Base-by-base conservation (phyloP, 92 coral and sea anemone genomes). In the Parazoanthus atlanticus region DNA sequence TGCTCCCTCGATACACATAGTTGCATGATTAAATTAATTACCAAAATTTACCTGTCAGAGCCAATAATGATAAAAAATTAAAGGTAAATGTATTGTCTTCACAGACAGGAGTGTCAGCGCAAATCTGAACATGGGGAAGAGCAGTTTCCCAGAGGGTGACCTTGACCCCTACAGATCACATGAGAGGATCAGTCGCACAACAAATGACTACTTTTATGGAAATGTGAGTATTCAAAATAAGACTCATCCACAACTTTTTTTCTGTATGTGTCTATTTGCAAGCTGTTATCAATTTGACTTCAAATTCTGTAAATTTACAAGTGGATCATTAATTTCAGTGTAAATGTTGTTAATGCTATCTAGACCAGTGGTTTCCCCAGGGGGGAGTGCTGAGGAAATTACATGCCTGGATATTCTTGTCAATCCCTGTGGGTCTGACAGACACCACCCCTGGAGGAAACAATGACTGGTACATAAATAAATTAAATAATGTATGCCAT, bases 141-240 rank as follows among this genome's bases (percentile, higher is more conserved):
- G 99, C 89, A 93, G 95, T 80, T 92, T 95, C n/a, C 98, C 99
- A 8, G 92, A 93, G 75, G 99, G 99, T 2, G 99, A 97, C 84
- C 80, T 91, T 71, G 94, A 97, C 74, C 97, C 97, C 52, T 69
- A 54, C 34, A 85, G 98, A 79, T 87, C 94, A 36, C 93, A 78
- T 33, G 93, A 94, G 87, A 84, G 99, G 88, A 77, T 95, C 80
- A 91, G 91, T 78, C 89, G 74, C 80, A 97, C 99, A 40, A 97
- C 99, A 23, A 95, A 94, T 88, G 92, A 94, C 40, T 73, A 91
- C 85, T 95, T 95, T 91, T 97, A 89, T 94, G 96, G 92, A 56
- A 94, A 94, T 76, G 98, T 96, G 83, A 88, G 96, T 89, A 40
- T 80, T 31, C 38, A 1, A 46, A 71, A 23, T 25, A 1, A 25